Percentiles rank a stretch among this genome's conserved stretches.
These are phyloP conservation scores for Ligdia adustata DNA, from an alignment of 2,888 invertebrate species.

Conservation along the genomic window DNA sequence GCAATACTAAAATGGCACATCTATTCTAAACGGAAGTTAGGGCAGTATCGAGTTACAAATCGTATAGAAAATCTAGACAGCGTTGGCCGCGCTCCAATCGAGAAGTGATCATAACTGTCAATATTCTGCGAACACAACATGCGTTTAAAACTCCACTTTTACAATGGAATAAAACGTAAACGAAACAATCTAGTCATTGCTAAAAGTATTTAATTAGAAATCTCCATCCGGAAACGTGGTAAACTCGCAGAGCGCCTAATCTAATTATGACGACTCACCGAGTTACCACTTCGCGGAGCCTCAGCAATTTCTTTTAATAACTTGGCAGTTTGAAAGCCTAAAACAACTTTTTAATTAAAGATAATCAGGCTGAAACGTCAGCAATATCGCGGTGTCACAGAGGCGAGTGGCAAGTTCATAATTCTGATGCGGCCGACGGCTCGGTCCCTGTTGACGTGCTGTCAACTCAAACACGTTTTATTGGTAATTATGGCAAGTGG, in stretches of 20 bases:
- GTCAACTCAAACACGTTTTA: constrained; percentile 69
- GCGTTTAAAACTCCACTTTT: constrained; percentile 61
- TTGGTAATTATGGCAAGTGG: constrained; percentile 75
- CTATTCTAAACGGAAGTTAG: constrained; percentile 78
- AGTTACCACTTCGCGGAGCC: constrained; percentile 67
- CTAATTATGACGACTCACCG: constrained; percentile 73
- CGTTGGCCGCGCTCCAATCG: constrained; percentile 79
- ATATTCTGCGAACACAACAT: constrained; percentile 76
- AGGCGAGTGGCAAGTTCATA: constrained; percentile 67
- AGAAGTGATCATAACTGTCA: constrained; percentile 83
- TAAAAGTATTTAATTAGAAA: constrained; percentile 40
- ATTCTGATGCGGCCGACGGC: constrained; percentile 54
- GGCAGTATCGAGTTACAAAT: constrained; percentile 74
- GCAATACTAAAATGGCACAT: constrained; percentile 74
- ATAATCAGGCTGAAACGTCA: constrained; percentile 74
- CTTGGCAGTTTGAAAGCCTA: constrained; percentile 67
- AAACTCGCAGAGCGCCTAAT: constrained; percentile 60
- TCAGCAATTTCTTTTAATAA: constrained; percentile 76
- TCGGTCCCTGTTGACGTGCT: constrained; percentile 56
- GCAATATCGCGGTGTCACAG: constrained; percentile 70
- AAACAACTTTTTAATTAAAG: constrained; percentile 80
- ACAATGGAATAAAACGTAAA: constrained; percentile 45
- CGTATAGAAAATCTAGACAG: constrained; percentile 75
- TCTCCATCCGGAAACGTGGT: constrained; percentile 51
- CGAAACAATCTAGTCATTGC: constrained; percentile 39